A percentile compares a stretch with the other conserved stretches of the same genome.
Evolutionary conservation across 2,113 vertebrate genomes (phyloP).

Genomic region (Proteles cristata): DNA sequence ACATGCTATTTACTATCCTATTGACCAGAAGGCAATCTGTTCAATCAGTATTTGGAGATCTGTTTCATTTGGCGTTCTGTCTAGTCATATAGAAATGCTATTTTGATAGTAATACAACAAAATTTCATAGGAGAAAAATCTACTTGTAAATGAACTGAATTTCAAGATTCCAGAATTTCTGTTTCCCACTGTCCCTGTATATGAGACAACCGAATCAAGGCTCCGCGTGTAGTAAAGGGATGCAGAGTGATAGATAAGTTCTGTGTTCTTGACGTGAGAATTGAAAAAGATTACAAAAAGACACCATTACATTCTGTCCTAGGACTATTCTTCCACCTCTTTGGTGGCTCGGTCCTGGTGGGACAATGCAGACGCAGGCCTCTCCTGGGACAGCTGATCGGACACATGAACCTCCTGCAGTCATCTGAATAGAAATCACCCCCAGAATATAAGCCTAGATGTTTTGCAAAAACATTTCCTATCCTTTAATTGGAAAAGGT

Average conservation of each 20-base stretch:
- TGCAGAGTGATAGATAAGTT: background rate
- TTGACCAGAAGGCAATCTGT: constrained; percentile 36
- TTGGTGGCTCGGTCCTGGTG: background rate
- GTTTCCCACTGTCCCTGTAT: background rate
- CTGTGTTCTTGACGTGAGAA: background rate
- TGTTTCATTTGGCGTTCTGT: background rate
- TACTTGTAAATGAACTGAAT: constrained; percentile 34
- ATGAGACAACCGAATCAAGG: background rate
- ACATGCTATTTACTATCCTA: constrained; percentile 5
- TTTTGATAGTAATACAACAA: constrained; percentile 42
- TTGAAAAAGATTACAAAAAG: background rate
- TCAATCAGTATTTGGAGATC: constrained; percentile 15
- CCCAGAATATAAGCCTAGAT: background rate
- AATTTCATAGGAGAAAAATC: background rate
- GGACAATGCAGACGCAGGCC: background rate
- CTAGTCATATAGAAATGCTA: background rate
- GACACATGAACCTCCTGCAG: background rate
- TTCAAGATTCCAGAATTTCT: background rate
- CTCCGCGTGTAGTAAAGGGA: background rate
- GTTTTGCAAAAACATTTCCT: constrained; percentile 10
- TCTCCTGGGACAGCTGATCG: background rate
- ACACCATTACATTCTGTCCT: background rate
- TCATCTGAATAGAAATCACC: background rate
- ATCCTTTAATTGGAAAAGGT: background rate
- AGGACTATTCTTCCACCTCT: background rate